Base-by-base conservation (phyloP, 2,888 invertebrate genomes). In the Dastarcus helophoroides region DNA sequence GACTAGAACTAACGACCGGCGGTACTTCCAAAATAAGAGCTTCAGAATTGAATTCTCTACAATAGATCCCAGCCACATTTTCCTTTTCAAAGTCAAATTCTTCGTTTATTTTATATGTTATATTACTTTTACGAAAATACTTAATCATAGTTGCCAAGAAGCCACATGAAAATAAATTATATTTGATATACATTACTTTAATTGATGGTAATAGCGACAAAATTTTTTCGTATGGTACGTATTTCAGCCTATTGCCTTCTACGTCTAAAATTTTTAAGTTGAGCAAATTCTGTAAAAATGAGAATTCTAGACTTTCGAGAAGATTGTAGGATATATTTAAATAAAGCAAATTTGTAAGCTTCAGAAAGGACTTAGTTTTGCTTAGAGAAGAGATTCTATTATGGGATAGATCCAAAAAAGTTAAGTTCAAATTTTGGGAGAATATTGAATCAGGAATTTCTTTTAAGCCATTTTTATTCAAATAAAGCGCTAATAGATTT, bases 21-120 rank as follows among this genome's bases (percentile, higher is more conserved):
- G n/a, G 21, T 9, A 22, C 3, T 24, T 28, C 24, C n/a, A 11
- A 19, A 14, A 16, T 10, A 9, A 5, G 12, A 14, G 9, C 26
- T 6, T 10, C n/a, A 13, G n/a, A 21, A 12, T 11, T 37, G 34
- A 34, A 26, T 30, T 48, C 45, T 24, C 41, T 43, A 33, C 60
- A 60, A 32, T 51, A 51, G 39, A 60, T 58, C 3, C 60, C 60
- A 5, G 48, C 56, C 5, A 60, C 51, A 37, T 60, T 60, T 33
- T 58, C 52, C 31, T 46, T 44, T 12, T 52, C 50, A 11, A 47
- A 50, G 12, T 51, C 38, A 4, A 50, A 41, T 11, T 48, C 37
- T 32, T 57, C 52, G 29, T 48, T 48, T 5, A 51, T 42, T 3
- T 51, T 56, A 31, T 49, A 58, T 17, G 41, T 47, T 3, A 58